A percentile compares a stretch with the other conserved stretches of the same genome.
phyloP scores from a whole-genome alignment of 2,888 invertebrate genomes.

The Petrolisthes cinctipes region DNA sequence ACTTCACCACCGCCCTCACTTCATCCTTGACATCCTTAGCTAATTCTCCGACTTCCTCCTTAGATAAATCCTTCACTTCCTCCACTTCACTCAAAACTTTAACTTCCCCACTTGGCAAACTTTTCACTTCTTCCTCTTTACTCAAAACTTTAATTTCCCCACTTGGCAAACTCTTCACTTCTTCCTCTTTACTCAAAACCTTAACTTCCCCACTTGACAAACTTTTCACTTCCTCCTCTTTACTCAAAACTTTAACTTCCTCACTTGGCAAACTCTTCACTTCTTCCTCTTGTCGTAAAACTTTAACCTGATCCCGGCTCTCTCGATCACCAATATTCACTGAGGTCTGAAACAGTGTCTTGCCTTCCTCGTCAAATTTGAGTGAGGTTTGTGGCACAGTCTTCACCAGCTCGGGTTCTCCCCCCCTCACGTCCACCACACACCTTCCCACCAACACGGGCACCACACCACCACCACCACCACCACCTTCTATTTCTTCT shows the following conservation, averaged over 20 bases:
- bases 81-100: too few relatives aligned
- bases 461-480: background rate
- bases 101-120: too few relatives aligned
- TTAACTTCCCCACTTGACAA: too few relatives aligned
- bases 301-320: background rate
- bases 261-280: background rate
- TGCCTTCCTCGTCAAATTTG: constrained; percentile 14
- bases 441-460: background rate
- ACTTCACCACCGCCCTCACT: background rate
- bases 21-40: too few relatives aligned
- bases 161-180: background rate
- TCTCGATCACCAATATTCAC: background rate
- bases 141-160: background rate
- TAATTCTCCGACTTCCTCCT: too few relatives aligned
- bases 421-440: background rate
- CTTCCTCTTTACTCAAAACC: too few relatives aligned
- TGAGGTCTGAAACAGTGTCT: constrained; percentile 19
- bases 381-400: constrained; percentile 23
- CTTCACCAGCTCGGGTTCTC: background rate
- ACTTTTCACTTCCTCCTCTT: too few relatives aligned
- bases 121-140: too few relatives aligned
- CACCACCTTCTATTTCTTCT: background rate
- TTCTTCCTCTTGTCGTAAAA: background rate
- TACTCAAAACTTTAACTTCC: background rate
- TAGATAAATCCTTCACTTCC: too few relatives aligned